Conservation (phyloP, 2,888 invertebrate species). For the Sussaba pulchella region DNA sequence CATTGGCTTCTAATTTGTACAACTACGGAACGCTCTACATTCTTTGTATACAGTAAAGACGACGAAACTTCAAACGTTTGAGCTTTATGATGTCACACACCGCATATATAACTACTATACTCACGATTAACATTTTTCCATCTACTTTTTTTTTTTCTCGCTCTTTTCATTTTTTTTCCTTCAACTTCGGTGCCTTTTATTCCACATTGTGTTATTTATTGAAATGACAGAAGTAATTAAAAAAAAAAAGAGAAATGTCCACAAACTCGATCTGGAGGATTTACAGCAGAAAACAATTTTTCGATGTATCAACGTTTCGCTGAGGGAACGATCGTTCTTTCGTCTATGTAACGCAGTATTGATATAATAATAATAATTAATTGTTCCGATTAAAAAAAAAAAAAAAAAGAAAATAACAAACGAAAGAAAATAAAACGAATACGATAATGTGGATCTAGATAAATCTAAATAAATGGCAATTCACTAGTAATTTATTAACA, state of each 20-base stretch:
- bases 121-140: conserved; percentile 40
- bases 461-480: conserved; percentile 81
- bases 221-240: conserved; percentile 33
- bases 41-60: conserved; percentile 75
- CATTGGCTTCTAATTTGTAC: conserved; percentile 76
- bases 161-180: conserved; percentile 60
- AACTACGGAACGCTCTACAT: conserved; percentile 71
- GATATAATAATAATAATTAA: conserved; percentile 74
- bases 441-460: conserved; percentile 81
- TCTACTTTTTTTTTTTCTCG: neutral
- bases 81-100: conserved; percentile 73
- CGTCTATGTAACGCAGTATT: conserved; percentile 76
- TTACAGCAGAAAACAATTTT: conserved; percentile 60
- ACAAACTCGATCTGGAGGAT: conserved; percentile 67
- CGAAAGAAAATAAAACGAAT: conserved; percentile 48
- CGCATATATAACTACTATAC: conserved; percentile 15
- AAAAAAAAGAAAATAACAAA: conserved; percentile 13
- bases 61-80: conserved; percentile 79
- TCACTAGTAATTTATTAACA: conserved; percentile 63
- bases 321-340: conserved; percentile 66
- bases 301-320: conserved; percentile 63
- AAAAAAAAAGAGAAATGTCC: conserved; percentile 53
- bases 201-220: conserved; percentile 81
- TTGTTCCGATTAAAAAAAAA: conserved; percentile 68
- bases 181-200: conserved; percentile 82